These are phyloP conservation scores for Drosophila novamexicana DNA, from an alignment of 1,140 invertebrate species.

Conservation along the genomic window DNA sequence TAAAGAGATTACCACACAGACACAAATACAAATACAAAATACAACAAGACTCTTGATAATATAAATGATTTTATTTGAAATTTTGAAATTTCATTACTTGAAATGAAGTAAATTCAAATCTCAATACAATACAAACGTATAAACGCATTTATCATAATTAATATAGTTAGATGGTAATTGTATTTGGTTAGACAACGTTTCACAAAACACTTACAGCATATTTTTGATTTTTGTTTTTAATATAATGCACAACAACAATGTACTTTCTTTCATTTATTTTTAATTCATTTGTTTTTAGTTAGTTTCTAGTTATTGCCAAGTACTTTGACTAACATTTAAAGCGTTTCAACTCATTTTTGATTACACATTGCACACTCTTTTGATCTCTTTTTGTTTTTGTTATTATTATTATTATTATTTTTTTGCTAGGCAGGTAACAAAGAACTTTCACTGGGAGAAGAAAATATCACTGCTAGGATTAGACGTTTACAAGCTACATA, in stretches of 20 bases:
- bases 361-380: constrained; percentile 63
- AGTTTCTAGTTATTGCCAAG: constrained; percentile 63
- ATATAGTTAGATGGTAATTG: constrained; percentile 59
- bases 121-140: constrained; percentile 72
- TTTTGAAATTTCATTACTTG: constrained; percentile 39
- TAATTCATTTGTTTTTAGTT: constrained; percentile 48
- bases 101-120: constrained; percentile 24
- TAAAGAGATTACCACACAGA: constrained; percentile 48
- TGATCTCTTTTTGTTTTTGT: constrained; percentile 15
- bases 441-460: constrained; percentile 49
- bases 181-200: constrained; percentile 78
- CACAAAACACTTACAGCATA: constrained; percentile 76
- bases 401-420: constrained; percentile 9
- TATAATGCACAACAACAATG: constrained; percentile 65
- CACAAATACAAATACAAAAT: constrained; percentile 41
- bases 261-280: constrained; percentile 25
- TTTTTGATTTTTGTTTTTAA: constrained; percentile 32
- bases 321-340: constrained; percentile 68
- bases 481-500: constrained; percentile 16
- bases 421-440: constrained; percentile 60
- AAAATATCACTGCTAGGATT: constrained; percentile 27
- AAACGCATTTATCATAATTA: constrained; percentile 66
- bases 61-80: constrained; percentile 57
- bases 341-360: constrained; percentile 57
- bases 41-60: constrained; percentile 40